Conservation (phyloP, 2,797 vertebrate species). For the Propithecus perrieri region DNA sequence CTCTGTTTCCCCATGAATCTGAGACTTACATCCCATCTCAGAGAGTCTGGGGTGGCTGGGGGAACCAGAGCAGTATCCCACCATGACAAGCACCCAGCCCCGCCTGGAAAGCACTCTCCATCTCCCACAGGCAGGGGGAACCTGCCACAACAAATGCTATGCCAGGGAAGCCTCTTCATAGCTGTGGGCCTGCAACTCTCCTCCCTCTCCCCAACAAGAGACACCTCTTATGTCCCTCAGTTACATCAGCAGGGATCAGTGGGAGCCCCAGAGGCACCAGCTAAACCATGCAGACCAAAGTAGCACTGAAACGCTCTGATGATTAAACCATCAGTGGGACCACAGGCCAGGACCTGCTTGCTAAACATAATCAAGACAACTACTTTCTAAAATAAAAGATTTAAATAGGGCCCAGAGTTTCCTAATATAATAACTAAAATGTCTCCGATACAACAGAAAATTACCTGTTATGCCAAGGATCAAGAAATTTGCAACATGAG, state of each 20-base stretch:
- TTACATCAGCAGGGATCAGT: too few species aligned
- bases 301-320: too few species aligned
- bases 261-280: too few species aligned
- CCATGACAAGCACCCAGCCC: neutral
- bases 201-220: neutral
- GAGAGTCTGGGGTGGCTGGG: neutral
- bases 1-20: neutral
- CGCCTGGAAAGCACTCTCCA: neutral
- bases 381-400: neutral
- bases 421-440: neutral
- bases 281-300: neutral
- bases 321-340: accelerated
- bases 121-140: neutral
- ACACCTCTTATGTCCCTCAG: neutral
- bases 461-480: too few species aligned
- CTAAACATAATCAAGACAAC: neutral
- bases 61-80: neutral
- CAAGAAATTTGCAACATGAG: neutral
- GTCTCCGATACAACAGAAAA: neutral
- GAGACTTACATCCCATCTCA: neutral
- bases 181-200: neutral
- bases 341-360: neutral
- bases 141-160: neutral
- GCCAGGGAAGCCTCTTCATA: neutral
- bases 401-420: neutral